Percentiles rank a stretch among this genome's conserved stretches.
Conservation (phyloP, 2,113 vertebrate species). For the Bubo scandiacus region DNA sequence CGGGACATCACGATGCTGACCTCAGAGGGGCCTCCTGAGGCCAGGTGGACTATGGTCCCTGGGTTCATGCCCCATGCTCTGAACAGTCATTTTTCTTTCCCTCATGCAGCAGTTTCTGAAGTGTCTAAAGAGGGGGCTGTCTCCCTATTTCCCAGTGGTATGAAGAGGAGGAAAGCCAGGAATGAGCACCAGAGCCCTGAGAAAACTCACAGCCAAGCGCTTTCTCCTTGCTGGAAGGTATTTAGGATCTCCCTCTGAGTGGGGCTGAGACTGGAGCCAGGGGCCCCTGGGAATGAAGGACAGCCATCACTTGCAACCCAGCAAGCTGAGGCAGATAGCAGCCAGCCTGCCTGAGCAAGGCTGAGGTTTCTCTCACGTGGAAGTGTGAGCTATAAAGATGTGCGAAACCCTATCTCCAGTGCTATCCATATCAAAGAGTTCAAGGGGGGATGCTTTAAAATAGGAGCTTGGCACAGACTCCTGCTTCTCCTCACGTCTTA, state of each 20-base stretch:
- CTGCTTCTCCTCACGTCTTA: conserved; percentile 34
- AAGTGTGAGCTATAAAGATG: background rate
- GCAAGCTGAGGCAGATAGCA: background rate
- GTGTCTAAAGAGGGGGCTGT: background rate
- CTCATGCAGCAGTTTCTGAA: background rate
- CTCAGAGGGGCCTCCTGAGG: background rate
- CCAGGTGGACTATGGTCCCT: background rate
- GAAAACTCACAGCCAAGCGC: background rate
- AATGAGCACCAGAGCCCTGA: background rate
- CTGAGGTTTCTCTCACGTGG: conserved; percentile 43
- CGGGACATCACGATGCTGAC: background rate
- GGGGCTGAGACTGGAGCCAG: background rate
- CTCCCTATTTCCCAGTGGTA: background rate
- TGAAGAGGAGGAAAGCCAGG: background rate
- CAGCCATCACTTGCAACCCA: background rate
- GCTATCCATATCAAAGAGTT: conserved; percentile 39
- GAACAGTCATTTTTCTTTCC: background rate
- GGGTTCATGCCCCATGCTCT: background rate
- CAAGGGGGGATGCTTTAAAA: conserved; percentile 27
- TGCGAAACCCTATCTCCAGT: background rate
- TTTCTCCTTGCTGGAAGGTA: background rate
- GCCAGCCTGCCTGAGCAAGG: background rate
- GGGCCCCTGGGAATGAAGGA: background rate
- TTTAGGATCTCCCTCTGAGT: background rate
- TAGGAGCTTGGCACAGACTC: conserved; percentile 1